Evolutionary conservation across 2,113 vertebrate species (phyloP).

Genomic region (Oryctolagus cuniculus): DNA sequence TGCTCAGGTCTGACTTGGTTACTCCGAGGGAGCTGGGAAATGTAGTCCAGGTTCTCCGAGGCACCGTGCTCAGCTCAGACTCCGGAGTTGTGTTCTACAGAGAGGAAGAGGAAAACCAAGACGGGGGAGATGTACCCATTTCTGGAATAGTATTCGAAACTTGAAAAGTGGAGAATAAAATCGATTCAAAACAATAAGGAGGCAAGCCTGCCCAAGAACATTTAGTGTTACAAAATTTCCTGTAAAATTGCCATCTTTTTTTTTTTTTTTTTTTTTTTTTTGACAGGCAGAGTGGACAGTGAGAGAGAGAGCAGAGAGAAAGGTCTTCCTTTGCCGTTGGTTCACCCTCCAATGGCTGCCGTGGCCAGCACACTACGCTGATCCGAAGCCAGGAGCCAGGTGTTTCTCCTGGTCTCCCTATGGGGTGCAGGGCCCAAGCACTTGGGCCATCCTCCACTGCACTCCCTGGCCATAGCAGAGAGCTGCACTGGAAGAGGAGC

Average conservation of each 20-base stretch:
- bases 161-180: neutral
- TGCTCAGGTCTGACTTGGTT: neutral
- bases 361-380: too few relatives aligned
- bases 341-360: too few relatives aligned
- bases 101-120: neutral
- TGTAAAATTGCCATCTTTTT: neutral
- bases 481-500: too few relatives aligned
- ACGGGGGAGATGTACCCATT: neutral
- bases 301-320: too few relatives aligned
- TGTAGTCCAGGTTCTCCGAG: constrained; percentile 5
- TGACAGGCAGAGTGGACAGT: too few relatives aligned
- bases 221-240: neutral
- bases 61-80: neutral
- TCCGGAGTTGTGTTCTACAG: neutral
- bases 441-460: too few relatives aligned
- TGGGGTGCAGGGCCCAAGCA: too few relatives aligned
- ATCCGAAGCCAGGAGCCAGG: too few relatives aligned
- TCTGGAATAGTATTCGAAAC: neutral
- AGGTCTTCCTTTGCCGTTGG: too few relatives aligned
- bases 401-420: too few relatives aligned
- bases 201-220: neutral
- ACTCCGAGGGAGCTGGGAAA: neutral
- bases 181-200: neutral
- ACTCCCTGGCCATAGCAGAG: too few relatives aligned
- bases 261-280: neutral